phyloP scores from a whole-genome alignment of 2,113 vertebrate species.

The Paramormyrops kingsleyae region DNA sequence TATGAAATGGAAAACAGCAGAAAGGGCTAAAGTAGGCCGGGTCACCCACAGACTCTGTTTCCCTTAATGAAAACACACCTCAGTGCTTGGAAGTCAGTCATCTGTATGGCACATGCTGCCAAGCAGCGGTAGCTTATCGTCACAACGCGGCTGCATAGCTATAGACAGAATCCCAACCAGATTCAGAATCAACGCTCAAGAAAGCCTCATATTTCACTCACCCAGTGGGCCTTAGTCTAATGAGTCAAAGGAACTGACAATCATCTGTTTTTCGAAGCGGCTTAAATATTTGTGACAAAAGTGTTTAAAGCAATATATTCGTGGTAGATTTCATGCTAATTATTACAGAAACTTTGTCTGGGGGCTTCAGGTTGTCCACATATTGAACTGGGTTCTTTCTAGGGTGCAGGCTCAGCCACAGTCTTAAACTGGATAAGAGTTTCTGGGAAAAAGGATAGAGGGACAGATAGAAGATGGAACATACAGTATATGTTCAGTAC shows the following conservation, averaged over 20 bases:
- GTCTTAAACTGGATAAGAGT: background rate
- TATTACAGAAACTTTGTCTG: constrained; percentile 45
- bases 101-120: constrained; percentile 7
- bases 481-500: constrained; percentile 28
- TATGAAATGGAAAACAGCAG: constrained; percentile 9
- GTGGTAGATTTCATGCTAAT: constrained; percentile 56
- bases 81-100: background rate
- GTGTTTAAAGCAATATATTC: constrained; percentile 42
- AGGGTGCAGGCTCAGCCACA: background rate
- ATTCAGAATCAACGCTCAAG: background rate
- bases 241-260: background rate
- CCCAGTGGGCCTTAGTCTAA: background rate
- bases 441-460: background rate
- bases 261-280: background rate
- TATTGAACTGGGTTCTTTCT: background rate
- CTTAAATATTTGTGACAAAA: background rate
- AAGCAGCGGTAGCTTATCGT: background rate
- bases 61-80: constrained; percentile 1
- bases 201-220: background rate
- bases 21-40: background rate
- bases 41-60: background rate
- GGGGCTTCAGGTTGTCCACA: background rate
- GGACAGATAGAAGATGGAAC: constrained; percentile 33
- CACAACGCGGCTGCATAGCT: background rate
- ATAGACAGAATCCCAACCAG: background rate